Evolutionary conservation across 2,888 invertebrate species (phyloP), one percentile per base, ranked within the genome.

Genomic region (Philonicus albiceps): DNA sequence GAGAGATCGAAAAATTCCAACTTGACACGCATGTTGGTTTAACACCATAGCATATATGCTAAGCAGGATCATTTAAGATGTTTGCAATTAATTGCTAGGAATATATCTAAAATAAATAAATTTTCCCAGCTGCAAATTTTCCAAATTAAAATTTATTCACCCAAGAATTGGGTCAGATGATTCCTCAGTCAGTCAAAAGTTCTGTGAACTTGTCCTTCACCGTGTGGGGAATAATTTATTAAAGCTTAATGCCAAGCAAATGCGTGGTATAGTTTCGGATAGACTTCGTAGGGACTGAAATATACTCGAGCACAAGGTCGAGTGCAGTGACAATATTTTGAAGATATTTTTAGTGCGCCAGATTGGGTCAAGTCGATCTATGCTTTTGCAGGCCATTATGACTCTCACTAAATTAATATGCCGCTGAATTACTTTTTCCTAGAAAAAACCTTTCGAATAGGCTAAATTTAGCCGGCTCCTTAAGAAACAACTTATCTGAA

Each of bases 131-230:
- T 22, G 55, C 2, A 55, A 6, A 22, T 11, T 19, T 11, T 64
- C 64, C 3, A 64, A 64, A 64, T 64, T 22, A 19, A 64, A 64
- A 22, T 22, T 27, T 11, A 19, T 22, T 27, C 27, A 2, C 8
- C 64, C 13, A 27, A 53, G 31, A 84, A 73, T 34, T 84, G 22
- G 72, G 84, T 72, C 84, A 84, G 30, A 64, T 30, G 49, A 73
- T 16, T 73, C n/a, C 2, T 43, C 40, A 43, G 11, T 16, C 40
- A 73, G 1, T 73, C 31, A 73, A 49, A 49, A 84, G 84, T 84
- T 84, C 84, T 84, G 22, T 73, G 84, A 84, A 84, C 84, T 84
- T 84, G 84, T 73, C 43, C 64, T 55, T 34, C 34, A 16, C 11
- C 16, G 31, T 13, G 6, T 3, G 30, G 72, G 73, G 22, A 73